phyloP scores from a whole-genome alignment of 2,888 invertebrate species.

The Mesopsocus fuscifrons region DNA sequence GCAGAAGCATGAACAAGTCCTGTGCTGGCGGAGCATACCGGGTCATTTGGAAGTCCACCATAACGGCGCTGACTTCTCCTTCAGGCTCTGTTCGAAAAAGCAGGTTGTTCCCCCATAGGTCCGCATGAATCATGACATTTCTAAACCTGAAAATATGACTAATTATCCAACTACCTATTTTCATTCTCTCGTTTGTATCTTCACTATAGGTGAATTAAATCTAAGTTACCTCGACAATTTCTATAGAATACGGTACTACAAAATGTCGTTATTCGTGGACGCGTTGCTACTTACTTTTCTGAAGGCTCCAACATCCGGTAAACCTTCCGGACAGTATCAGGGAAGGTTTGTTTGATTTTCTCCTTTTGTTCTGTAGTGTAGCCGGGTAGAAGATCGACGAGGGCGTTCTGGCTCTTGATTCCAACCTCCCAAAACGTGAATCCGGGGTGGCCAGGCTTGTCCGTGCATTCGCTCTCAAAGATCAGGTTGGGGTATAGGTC shows the following conservation, averaged over 20 bases:
- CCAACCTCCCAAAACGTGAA: neutral
- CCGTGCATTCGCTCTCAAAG: neutral
- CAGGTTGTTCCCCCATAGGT: conserved; percentile 29
- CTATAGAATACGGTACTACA: too few relatives aligned
- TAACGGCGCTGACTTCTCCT: conserved; percentile 24
- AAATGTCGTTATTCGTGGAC: too few relatives aligned
- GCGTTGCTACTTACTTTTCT: conserved; percentile 7
- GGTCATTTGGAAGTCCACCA: neutral
- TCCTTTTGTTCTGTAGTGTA: neutral
- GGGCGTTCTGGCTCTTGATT: neutral
- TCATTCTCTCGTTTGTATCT: too few relatives aligned
- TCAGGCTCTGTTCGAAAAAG: conserved; percentile 22
- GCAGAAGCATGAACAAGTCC: neutral
- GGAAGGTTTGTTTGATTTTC: neutral
- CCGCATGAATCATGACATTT: conserved; percentile 28
- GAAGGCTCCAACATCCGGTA: neutral
- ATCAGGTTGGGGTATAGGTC: neutral
- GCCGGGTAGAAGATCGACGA: neutral
- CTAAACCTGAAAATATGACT: neutral
- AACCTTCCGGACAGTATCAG: neutral
- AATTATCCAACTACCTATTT: too few relatives aligned
- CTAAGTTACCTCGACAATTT: too few relatives aligned
- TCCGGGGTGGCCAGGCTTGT: neutral
- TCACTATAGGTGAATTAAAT: too few relatives aligned
- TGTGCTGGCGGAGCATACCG: conserved; percentile 3